Evolutionary conservation across 2,113 vertebrate species (phyloP).

Genomic region (Plecotus auritus): DNA sequence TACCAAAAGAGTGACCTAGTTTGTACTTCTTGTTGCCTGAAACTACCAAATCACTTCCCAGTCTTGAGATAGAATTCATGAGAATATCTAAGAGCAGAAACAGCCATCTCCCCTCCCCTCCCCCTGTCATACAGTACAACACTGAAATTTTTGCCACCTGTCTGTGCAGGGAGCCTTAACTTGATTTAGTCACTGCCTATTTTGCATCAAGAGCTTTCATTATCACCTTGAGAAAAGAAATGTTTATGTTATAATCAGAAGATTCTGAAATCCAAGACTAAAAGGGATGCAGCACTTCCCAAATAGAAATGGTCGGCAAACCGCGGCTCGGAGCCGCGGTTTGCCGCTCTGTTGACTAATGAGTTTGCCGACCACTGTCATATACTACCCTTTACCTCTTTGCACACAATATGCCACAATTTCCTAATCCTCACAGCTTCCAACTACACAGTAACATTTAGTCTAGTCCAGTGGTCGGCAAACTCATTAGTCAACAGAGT

Average conservation of each 20-base stretch:
- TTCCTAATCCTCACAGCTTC: too few relatives aligned
- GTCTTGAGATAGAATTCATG: background rate
- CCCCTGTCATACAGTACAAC: background rate
- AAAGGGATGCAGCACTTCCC: background rate
- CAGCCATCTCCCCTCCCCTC: background rate
- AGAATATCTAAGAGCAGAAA: background rate
- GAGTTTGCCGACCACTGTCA: too few relatives aligned
- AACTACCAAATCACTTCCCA: background rate
- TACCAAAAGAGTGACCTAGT: background rate
- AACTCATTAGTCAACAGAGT: too few relatives aligned
- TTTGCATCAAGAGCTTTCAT: background rate
- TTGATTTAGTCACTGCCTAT: background rate
- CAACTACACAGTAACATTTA: too few relatives aligned
- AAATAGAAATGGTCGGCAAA: background rate
- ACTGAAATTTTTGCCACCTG: background rate
- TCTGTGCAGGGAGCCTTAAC: background rate
- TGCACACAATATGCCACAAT: too few relatives aligned
- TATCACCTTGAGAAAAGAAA: constrained; percentile 2
- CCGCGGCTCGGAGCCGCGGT: too few relatives aligned
- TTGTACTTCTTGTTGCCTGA: background rate
- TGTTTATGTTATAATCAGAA: background rate
- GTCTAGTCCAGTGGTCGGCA: too few relatives aligned
- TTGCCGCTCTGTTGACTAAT: too few relatives aligned
- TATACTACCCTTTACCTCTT: too few relatives aligned
- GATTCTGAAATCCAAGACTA: background rate